Base-by-base conservation (phyloP, 2,797 vertebrate species). In the Onychomys arenicola region DNA sequence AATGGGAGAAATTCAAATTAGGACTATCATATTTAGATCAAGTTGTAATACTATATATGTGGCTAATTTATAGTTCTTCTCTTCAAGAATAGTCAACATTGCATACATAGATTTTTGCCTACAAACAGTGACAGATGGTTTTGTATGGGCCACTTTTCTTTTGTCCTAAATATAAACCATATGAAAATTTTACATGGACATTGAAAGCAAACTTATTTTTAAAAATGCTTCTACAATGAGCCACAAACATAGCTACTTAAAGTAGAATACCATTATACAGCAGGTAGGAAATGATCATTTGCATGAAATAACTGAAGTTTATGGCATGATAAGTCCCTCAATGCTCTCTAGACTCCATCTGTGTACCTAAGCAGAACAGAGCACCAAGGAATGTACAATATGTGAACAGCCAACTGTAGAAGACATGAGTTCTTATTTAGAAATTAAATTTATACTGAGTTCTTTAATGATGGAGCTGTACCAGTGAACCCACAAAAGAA, bases 1-100 rank as follows among this genome's bases (percentile, higher is more conserved):
- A 93, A 63, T 82, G 34, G 9, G 23, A 89, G 94, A 71, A n/a
- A 78, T 90, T 89, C 43, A 65, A 89, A 67, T 95, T 95, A 97
- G 37, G 23, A 69, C 82, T 57, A 91, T 69, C 27, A 84, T 80
- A 93, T 91, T 96, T 25, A 94, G 23, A 89, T 88, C 25, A 77
- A 81, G 25, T 2, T 49, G 4, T 90, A 93, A 76, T 71, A 76
- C 75, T 88, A 92, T n/a, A 93, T 85, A 81, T 81, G 89, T 16
- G 17, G 13, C 57, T 86, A 86, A 4, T 32, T 78, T 69, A 46
- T 69, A 4, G 77, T 80, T 91, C 71, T 5, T n/a, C 71, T 59
- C 12, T 89, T 95, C 27, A 76, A 91, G 43, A 91, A 76, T 65
- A 90, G 75, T 89, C 21, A 90, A 49, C 27, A 92, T 83, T 71